phyloP scores from a whole-genome alignment of 2,113 vertebrate genomes.

The Engystomops pustulosus region DNA sequence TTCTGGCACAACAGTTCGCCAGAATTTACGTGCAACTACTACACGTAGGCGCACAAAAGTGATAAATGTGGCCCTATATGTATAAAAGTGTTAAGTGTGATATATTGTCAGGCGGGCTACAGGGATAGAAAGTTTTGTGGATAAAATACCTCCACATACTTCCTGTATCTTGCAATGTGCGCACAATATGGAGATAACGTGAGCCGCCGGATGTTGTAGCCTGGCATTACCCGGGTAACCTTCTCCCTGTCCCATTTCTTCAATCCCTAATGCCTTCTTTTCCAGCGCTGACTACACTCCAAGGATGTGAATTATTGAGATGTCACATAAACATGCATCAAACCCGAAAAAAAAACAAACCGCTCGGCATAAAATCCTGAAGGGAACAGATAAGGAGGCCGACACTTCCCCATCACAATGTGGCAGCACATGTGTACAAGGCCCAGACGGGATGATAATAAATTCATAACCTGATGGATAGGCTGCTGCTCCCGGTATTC shows the following conservation, averaged over 20 bases:
- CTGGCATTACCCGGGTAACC: background rate
- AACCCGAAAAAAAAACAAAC: background rate
- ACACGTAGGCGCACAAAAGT: no score
- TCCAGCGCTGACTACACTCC: background rate
- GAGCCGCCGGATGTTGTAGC: background rate
- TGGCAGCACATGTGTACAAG: background rate
- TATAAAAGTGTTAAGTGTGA: no score
- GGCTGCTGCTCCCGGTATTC: background rate
- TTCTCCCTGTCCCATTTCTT: background rate
- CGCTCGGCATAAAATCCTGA: background rate
- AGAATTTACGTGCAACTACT: no score
- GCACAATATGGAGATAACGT: background rate
- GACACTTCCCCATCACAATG: background rate
- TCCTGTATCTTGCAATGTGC: background rate
- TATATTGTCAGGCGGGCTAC: no score
- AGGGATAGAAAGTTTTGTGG: no score
- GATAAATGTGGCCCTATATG: no score
- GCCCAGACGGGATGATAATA: constrained; percentile 5
- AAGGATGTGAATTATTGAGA: constrained; percentile 10
- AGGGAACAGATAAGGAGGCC: background rate
- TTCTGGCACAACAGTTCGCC: no score
- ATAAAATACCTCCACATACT: no score
- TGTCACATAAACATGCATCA: background rate
- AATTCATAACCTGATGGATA: constrained; percentile 25
- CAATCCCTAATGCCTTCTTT: background rate